A percentile compares a stretch with the other conserved stretches of the same genome.
These are phyloP conservation scores for Sebastes umbrosus DNA, from an alignment of 2,797 vertebrate species.

Conservation along the genomic window DNA sequence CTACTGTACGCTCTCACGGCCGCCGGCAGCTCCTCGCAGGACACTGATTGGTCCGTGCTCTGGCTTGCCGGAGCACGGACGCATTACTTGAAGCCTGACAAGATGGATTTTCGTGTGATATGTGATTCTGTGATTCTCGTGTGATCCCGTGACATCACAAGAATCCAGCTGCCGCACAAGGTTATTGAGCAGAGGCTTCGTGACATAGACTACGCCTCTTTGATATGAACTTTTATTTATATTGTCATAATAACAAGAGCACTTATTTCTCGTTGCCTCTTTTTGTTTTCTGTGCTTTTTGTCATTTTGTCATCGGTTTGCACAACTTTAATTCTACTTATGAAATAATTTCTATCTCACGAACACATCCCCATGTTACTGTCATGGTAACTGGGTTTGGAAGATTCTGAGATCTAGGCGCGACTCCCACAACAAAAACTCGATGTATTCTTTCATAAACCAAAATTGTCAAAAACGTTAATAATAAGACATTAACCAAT, in stretches of 20 bases:
- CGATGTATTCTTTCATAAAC: constrained; percentile 15
- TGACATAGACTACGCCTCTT: too few relatives aligned
- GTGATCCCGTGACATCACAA: too few relatives aligned
- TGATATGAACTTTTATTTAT: background rate
- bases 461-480: background rate
- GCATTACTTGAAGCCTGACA: too few relatives aligned
- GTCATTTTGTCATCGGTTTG: constrained; percentile 19
- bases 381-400: constrained; percentile 2
- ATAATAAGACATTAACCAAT: constrained; percentile 26
- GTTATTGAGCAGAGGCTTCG: rapidly evolving
- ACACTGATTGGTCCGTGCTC: too few relatives aligned
- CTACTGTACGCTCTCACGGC: too few relatives aligned
- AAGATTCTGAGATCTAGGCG: background rate
- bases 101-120: too few relatives aligned
- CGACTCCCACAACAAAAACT: background rate
- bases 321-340: background rate
- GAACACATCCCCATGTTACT: constrained; percentile 9
- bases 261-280: background rate
- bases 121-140: too few relatives aligned
- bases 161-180: too few relatives aligned
- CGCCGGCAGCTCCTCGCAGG: too few relatives aligned
- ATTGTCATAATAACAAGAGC: background rate
- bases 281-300: background rate
- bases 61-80: too few relatives aligned
- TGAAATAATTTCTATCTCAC: background rate